A percentile compares a stretch with the other conserved stretches of the same genome.
These are phyloP conservation scores for Latrodectus elegans DNA, from an alignment of 2,888 invertebrate genomes.

Conservation along the genomic window DNA sequence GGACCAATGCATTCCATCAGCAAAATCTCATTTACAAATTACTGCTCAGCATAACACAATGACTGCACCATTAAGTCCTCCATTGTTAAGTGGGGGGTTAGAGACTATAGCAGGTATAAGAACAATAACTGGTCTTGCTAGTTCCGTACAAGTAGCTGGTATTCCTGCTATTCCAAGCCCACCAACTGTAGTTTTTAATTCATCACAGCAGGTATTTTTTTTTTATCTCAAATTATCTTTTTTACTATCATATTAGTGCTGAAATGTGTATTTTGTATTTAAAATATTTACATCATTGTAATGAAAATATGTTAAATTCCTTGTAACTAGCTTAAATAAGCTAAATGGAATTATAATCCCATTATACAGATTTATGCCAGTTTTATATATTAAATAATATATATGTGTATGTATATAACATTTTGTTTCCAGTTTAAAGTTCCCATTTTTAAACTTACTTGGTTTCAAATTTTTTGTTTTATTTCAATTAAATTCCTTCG, in stretches of 20 bases:
- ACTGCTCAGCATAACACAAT: conserved; percentile 59
- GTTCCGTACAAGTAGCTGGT: conserved; percentile 67
- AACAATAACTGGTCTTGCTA: conserved; percentile 66
- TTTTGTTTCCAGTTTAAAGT: no score
- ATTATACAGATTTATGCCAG: no score
- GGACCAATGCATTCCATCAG: conserved; percentile 78
- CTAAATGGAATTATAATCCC: no score
- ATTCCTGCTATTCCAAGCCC: conserved; percentile 85
- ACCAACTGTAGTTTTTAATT: conserved; percentile 85
- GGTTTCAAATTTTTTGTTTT: no score
- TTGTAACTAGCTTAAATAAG: not conserved
- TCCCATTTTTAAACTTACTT: no score
- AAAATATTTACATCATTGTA: not conserved
- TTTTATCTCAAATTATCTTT: not conserved
- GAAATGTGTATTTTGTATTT: no score
- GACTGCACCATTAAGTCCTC: conserved; percentile 64
- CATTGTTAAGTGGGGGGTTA: conserved; percentile 57
- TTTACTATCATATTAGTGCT: no score
- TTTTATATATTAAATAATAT: no score
- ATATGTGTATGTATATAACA: no score
- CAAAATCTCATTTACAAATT: conserved; percentile 81
- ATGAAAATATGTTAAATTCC: not conserved
- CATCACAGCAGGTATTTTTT: conserved; percentile 78
- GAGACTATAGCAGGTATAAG: conserved; percentile 66
- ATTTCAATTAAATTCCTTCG: no score